Evolutionary conservation across 2,797 vertebrate genomes (phyloP).

Genomic region (Mastacembelus armatus): DNA sequence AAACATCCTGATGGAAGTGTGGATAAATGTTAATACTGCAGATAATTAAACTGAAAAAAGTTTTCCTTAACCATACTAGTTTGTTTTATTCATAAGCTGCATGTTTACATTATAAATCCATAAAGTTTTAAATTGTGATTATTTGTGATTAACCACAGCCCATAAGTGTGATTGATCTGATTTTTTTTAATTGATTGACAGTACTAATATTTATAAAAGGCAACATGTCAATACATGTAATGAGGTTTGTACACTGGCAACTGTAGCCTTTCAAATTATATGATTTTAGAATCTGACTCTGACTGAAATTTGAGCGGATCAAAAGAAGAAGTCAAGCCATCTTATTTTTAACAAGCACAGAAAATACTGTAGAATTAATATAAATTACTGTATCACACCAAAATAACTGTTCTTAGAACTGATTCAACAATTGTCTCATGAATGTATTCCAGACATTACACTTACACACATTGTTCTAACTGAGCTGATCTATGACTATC

Average conservation of each 20-base stretch:
- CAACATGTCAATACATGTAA: conserved; percentile 10
- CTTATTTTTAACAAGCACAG: conserved; percentile 6
- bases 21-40: no score
- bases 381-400: not conserved
- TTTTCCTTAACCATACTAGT: no score
- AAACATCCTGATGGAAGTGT: no score
- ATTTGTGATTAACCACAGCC: no score
- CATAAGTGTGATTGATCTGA: conserved; percentile 16
- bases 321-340: not conserved
- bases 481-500: conserved; percentile 83
- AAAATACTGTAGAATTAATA: no score
- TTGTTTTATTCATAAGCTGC: no score
- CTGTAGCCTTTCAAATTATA: conserved; percentile 26
- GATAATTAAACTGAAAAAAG: no score
- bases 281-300: not conserved
- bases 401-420: not conserved
- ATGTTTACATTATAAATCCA: no score
- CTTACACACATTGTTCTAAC: not conserved
- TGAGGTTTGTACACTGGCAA: conserved; percentile 12
- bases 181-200: no score
- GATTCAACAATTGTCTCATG: not conserved
- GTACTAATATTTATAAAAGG: no score
- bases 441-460: not conserved
- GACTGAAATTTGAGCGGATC: conserved; percentile 14
- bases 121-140: no score